Evolutionary conservation across 2,888 invertebrate species (phyloP).

Genomic region (Phortica okadai): DNA sequence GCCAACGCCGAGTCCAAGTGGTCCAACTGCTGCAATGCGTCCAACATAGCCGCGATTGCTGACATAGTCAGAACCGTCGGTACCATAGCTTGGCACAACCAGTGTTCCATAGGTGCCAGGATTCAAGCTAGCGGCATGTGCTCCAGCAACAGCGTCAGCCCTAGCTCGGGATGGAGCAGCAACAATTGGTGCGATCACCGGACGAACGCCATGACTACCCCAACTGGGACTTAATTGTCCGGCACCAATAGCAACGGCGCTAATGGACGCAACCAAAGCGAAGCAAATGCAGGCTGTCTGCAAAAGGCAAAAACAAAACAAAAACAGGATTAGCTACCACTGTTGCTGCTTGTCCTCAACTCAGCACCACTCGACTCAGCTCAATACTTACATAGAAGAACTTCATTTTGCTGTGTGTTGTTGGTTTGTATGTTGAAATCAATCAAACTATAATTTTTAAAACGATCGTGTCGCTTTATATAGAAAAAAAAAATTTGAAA

Average conservation of each 20-base stretch:
- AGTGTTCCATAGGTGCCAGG: too few relatives aligned
- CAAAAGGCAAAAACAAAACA: neutral
- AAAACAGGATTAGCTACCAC: neutral
- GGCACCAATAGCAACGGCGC: slow-evolving; percentile 43
- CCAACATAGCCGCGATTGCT: too few relatives aligned
- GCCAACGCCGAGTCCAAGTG: too few relatives aligned
- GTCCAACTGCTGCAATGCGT: too few relatives aligned
- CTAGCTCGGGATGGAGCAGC: too few relatives aligned
- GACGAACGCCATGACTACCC: neutral
- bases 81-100: too few relatives aligned
- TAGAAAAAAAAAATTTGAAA: slow-evolving; percentile 48
- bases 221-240: too few relatives aligned
- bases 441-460: slow-evolving; percentile 65
- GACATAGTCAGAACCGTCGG: too few relatives aligned
- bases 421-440: slow-evolving; percentile 57
- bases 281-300: slow-evolving; percentile 56
- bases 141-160: too few relatives aligned
- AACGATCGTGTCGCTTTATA: slow-evolving; percentile 45
- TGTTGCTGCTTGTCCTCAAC: neutral
- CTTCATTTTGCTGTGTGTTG: slow-evolving; percentile 64
- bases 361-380: neutral
- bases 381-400: slow-evolving; percentile 60
- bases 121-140: too few relatives aligned
- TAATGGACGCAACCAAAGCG: slow-evolving; percentile 55
- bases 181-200: too few relatives aligned